Conservation (phyloP, 1,140 invertebrate genomes). For the Planococcus citri region DNA sequence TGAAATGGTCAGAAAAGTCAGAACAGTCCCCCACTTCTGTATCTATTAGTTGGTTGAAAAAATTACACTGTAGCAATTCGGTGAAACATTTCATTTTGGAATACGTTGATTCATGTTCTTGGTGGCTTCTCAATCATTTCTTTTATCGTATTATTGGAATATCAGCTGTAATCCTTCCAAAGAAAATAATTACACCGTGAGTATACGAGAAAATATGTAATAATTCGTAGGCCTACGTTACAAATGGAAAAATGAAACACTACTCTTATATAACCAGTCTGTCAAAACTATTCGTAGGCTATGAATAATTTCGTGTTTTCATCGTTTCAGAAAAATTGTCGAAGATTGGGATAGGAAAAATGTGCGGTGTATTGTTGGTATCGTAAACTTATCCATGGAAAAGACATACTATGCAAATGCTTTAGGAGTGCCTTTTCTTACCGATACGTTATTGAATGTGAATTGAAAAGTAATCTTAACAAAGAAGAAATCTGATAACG, state of each 20-base stretch:
- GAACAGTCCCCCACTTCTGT: background rate
- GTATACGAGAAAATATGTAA: no score
- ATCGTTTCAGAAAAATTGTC: background rate
- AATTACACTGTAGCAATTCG: background rate
- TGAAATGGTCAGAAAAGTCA: background rate
- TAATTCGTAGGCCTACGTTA: no score
- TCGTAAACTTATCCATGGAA: background rate
- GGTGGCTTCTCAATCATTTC: background rate
- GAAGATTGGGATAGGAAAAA: background rate
- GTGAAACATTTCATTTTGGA: background rate
- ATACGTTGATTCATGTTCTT: background rate
- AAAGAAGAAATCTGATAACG: no score
- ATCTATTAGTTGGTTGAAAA: slow-evolving; percentile 7
- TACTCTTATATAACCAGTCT: background rate
- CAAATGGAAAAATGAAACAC: background rate
- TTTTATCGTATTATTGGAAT: background rate
- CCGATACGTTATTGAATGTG: background rate
- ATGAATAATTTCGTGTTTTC: background rate
- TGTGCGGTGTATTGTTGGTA: background rate
- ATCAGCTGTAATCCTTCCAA: background rate
- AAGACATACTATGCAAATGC: background rate
- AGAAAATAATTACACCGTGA: background rate
- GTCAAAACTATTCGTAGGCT: background rate
- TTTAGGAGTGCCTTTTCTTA: background rate
- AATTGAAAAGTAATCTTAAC: background rate